Base-by-base conservation (phyloP, 2,113 vertebrate genomes). In the Myxocyprinus asiaticus region DNA sequence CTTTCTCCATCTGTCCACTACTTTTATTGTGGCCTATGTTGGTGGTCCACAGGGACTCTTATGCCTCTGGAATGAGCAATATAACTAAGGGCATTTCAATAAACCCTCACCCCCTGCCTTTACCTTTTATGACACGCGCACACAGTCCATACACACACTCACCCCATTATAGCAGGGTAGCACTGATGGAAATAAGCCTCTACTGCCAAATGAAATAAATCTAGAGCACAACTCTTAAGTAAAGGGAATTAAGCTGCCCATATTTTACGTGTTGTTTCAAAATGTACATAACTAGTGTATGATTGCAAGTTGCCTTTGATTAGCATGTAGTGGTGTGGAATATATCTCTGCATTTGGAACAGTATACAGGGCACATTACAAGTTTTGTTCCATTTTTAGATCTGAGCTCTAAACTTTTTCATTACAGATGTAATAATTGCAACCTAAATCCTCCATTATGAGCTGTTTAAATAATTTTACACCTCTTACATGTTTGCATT, bases 1-100 rank as follows among this genome's bases (percentile, higher is more conserved):
- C 74, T 59, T 50, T 47, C 44, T 59, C 80, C 82, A 83, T 87
- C 82, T 86, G 85, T 85, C 82, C 82, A 68, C 76, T 77, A 53
- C 68, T 79, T 84, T 86, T 86, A 79, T 79, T 74, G 81, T 63
- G 64, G 53, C 72, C 68, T 64, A 71, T 53, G 59, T 47, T 67
- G 65, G 44, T 53, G 43, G 50, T 83, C 81, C 50, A 61, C 66
- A 56, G 84, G 69, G 82, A 84, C 55, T 73, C 63, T 53, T 73
- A 56, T 11, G 70, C 48, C 55, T 22, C 50, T 69, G 15, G 7
- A 65, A 79, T 77, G 66, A 81, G 59, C 84, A 72, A 53, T 58
- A 72, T 78, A 78, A 78, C 76, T 76, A 82, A 80, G 82, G 69
- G 58, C 77, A 78, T 81, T 75, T 69, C 62, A 82, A 59, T 66